Percentiles rank a stretch among this genome's conserved stretches.
These are phyloP conservation scores for Oreochromis spilurus DNA, from an alignment of 2,113 vertebrate genomes.

Conservation along the genomic window DNA sequence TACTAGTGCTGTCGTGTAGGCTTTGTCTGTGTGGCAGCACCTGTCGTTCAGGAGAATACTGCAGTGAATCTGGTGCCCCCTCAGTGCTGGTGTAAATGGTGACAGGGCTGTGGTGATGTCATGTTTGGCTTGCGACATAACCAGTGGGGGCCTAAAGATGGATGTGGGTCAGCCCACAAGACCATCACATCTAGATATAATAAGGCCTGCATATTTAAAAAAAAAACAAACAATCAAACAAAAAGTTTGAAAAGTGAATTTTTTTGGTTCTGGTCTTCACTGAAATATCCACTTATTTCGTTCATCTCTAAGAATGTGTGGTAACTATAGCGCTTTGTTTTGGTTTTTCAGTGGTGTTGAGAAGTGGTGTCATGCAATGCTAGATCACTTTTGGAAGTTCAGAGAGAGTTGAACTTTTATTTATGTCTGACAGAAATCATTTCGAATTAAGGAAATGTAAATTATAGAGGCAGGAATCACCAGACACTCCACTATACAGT, in stretches of 20 bases:
- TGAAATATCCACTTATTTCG: not conserved
- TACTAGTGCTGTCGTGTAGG: not conserved
- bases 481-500: not conserved
- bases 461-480: not conserved
- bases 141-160: not conserved
- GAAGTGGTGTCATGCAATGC: not conserved
- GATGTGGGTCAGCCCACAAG: not conserved
- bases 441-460: not conserved
- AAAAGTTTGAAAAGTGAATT: not conserved
- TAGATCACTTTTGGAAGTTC: not conserved
- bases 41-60: not conserved
- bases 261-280: not conserved
- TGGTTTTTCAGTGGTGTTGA: not conserved
- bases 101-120: not conserved
- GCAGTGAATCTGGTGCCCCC: not conserved
- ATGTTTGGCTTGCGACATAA: not conserved
- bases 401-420: not conserved
- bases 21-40: not conserved
- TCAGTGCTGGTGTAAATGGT: not conserved
- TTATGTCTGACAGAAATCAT: not conserved
- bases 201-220: no score
- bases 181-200: not conserved
- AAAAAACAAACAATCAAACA: not conserved
- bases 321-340: not conserved
- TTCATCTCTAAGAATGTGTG: not conserved